A percentile compares a stretch with the other conserved stretches of the same genome.
Evolutionary conservation across 2,797 vertebrate species (phyloP).

Genomic region (Halcyon leucocephala): DNA sequence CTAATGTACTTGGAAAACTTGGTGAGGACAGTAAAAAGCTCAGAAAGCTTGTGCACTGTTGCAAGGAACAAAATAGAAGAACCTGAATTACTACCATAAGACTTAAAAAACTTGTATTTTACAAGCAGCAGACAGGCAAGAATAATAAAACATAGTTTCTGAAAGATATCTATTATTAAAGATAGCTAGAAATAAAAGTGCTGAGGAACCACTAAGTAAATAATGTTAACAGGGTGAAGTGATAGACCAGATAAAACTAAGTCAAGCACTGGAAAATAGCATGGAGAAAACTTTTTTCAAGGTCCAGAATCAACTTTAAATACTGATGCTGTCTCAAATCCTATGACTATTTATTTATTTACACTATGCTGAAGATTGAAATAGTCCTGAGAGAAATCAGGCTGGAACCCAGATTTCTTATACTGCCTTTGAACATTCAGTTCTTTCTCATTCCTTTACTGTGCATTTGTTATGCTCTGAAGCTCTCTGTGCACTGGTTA

Average conservation of each 20-base stretch:
- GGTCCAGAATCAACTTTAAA: background rate
- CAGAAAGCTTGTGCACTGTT: background rate
- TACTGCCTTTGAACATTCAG: background rate
- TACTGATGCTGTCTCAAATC: background rate
- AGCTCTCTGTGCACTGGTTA: background rate
- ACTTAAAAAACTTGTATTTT: background rate
- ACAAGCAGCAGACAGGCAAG: background rate
- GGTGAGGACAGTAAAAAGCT: background rate
- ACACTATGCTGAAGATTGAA: background rate
- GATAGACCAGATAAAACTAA: background rate
- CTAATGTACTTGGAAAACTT: slow-evolving; percentile 4
- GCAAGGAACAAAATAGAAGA: slow-evolving; percentile 22
- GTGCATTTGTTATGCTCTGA: background rate
- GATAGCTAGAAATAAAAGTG: slow-evolving; percentile 28
- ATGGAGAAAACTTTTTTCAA: background rate
- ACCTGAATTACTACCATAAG: background rate
- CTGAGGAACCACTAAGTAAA: slow-evolving; percentile 41
- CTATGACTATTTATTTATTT: background rate
- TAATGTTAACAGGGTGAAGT: background rate
- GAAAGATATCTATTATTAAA: slow-evolving; percentile 52
- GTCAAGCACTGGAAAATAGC: background rate
- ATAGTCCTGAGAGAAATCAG: background rate
- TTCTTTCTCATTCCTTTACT: background rate
- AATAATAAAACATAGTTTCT: slow-evolving; percentile 22
- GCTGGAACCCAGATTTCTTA: background rate